A percentile compares a stretch with the other conserved stretches of the same genome.
Conservation (phyloP, 1,140 invertebrate genomes). For the Listronotus oregonensis region DNA sequence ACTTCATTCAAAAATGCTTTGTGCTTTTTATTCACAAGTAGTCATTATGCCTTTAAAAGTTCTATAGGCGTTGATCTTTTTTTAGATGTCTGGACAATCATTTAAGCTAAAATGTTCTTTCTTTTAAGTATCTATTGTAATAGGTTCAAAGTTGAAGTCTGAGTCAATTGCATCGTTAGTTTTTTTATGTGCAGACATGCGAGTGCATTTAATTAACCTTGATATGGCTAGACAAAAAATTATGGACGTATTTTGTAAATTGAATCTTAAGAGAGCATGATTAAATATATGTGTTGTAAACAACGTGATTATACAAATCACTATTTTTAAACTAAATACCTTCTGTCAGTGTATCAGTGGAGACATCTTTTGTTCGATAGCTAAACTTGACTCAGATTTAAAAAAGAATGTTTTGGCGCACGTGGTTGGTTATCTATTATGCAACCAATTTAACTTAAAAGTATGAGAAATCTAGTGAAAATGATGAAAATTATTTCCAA, state of each 20-base stretch:
- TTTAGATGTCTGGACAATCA: conserved; percentile 19
- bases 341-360: too few species aligned
- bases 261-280: neutral
- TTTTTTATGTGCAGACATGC: conserved; percentile 16
- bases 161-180: neutral
- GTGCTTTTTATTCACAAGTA: too few species aligned
- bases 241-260: conserved; percentile 7
- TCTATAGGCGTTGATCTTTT: conserved; percentile 17
- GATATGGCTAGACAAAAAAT: conserved; percentile 16
- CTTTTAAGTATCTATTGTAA: conserved; percentile 25
- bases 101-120: conserved; percentile 19
- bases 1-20: too few species aligned
- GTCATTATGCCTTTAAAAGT: conserved; percentile 3
- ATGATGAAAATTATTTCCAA: too few species aligned
- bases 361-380: too few species aligned
- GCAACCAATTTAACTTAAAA: too few species aligned
- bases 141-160: conserved; percentile 21
- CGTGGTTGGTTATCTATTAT: too few species aligned
- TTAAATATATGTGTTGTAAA: conserved; percentile 4
- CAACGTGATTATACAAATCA: conserved; percentile 7
- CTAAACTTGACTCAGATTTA: too few species aligned
- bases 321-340: too few species aligned
- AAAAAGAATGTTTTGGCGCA: too few species aligned
- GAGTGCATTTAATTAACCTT: conserved; percentile 18
- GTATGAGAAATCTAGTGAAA: too few species aligned